Base-by-base conservation (phyloP, 2,888 invertebrate genomes). In the Cremastinae sp. region DNA sequence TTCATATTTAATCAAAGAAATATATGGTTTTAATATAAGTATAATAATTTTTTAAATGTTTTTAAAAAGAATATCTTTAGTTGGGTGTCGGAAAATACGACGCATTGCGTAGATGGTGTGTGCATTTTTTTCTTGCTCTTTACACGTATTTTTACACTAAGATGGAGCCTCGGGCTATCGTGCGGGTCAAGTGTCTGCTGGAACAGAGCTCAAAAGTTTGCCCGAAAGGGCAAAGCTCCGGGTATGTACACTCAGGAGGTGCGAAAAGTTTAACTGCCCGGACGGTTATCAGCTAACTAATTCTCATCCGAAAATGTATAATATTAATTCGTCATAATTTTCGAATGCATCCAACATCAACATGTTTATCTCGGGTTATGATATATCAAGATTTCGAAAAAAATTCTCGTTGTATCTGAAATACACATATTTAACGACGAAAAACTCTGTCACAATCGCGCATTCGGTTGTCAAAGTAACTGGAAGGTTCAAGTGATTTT, bases 121-220 rank as follows among this genome's bases (percentile, higher is more conserved):
- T 34, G 38, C 1, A 9, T 8, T 16, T 62, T 54, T 38, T 61
- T n/a, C 16, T n/a, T 7, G 2, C 16, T 22, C 36, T 53, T 16
- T 16, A 43, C 34, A 54, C 28, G 12, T 36, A 54, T 45, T 10
- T 22, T n/a, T 20, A 20, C 36, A 28, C 10, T 20, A 20, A 18
- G 47, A 56, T 54, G 38, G 61, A 68, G 14, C 54, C 47, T 66
- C 38, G 54, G 68, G 28, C 28, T 28, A 49, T 56, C 56, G 61
- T 49, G 16, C 62, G 49, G 74, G 74, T 74, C 74, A 74, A 74
- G 74, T 38, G 54, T 68, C 61, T 49, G 61, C 22, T 20, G 45
- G 36, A 62, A 68, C 41, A 41, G 61, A 54, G 49, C 74, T 74
- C 56, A 18, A 68, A 68, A 74, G 68, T 68, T 68, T n/a, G 18